A percentile compares a stretch with the other conserved stretches of the same genome.
phyloP scores from a whole-genome alignment of 1,140 invertebrate genomes.

The Sycophaga agraensis region DNA sequence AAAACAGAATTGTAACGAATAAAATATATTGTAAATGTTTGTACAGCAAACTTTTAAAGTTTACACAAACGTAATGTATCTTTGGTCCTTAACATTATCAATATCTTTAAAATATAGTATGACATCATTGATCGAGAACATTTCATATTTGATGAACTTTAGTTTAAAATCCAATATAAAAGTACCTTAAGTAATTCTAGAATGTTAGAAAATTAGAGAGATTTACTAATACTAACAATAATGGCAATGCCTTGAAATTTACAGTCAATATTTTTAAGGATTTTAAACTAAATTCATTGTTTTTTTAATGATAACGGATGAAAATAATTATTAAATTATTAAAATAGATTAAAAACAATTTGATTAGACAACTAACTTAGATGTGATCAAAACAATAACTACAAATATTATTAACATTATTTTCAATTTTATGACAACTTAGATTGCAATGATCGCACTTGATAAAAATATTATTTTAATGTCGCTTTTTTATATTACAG shows the following conservation, averaged over 20 bases:
- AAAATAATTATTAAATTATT: conserved; percentile 10
- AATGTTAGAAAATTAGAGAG: background rate
- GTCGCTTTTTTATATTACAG: conserved; percentile 15
- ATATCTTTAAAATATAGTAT: conserved; percentile 27
- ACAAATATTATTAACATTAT: conserved; percentile 11
- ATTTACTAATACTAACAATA: conserved; percentile 6
- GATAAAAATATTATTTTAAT: conserved; percentile 10
- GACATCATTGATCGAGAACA: background rate
- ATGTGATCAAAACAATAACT: background rate
- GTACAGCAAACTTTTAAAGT: conserved; percentile 39
- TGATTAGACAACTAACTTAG: conserved; percentile 15
- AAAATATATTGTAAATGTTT: conserved; percentile 37
- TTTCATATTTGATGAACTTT: background rate
- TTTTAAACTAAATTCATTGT: conserved; percentile 20
- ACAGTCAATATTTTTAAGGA: conserved; percentile 1
- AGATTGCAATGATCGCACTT: conserved; percentile 13
- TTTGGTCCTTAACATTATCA: conserved; percentile 57
- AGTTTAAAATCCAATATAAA: conserved; percentile 17
- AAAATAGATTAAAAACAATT: conserved; percentile 21
- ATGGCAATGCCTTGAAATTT: background rate
- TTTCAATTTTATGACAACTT: conserved; percentile 8
- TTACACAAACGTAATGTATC: conserved; percentile 49
- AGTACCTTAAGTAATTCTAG: background rate
- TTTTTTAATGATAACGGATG: no score
- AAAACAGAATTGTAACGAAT: conserved; percentile 31